Conservation (phyloP, 2,888 invertebrate species). For the Dasysyrphus albostriatus region DNA sequence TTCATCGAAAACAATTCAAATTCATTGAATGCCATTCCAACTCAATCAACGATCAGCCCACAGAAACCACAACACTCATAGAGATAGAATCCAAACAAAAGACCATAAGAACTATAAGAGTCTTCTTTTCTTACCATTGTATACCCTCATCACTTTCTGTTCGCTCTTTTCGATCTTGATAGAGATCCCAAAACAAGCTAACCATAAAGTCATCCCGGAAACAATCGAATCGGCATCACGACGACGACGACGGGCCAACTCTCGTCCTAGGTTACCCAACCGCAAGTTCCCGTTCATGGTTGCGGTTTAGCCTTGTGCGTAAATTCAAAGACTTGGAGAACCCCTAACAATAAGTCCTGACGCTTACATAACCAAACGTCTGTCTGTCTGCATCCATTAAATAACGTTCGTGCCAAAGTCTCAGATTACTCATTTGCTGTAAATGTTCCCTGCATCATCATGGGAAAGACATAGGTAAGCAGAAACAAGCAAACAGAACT, state of each 20-base stretch:
- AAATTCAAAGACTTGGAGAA: constrained; percentile 19
- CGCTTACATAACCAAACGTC: constrained; percentile 68
- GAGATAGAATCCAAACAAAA: constrained; percentile 49
- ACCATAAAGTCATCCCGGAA: constrained; percentile 71
- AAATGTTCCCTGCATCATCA: constrained; percentile 29
- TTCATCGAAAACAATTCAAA: constrained; percentile 61
- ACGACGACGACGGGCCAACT: constrained; percentile 22
- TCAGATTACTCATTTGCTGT: constrained; percentile 72
- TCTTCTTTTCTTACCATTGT: not conserved
- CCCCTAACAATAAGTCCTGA: constrained; percentile 30
- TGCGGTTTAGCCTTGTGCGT: constrained; percentile 73
- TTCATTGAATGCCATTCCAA: constrained; percentile 65
- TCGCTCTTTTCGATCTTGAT: constrained; percentile 59
- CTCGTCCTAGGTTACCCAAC: constrained; percentile 37
- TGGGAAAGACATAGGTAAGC: constrained; percentile 45
- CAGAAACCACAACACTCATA: constrained; percentile 37
- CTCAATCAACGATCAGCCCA: constrained; percentile 60
- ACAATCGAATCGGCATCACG: constrained; percentile 71
- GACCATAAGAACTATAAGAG: constrained; percentile 35
- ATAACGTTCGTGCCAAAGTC: constrained; percentile 73
- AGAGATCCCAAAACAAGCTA: constrained; percentile 49
- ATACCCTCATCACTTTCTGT: constrained; percentile 47
- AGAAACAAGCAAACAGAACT: constrained; percentile 43
- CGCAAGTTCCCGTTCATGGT: constrained; percentile 34
- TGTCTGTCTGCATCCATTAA: constrained; percentile 64